A percentile compares a stretch with the other conserved stretches of the same genome.
phyloP scores from a whole-genome alignment of 2,113 vertebrate genomes.

The Athene noctua region DNA sequence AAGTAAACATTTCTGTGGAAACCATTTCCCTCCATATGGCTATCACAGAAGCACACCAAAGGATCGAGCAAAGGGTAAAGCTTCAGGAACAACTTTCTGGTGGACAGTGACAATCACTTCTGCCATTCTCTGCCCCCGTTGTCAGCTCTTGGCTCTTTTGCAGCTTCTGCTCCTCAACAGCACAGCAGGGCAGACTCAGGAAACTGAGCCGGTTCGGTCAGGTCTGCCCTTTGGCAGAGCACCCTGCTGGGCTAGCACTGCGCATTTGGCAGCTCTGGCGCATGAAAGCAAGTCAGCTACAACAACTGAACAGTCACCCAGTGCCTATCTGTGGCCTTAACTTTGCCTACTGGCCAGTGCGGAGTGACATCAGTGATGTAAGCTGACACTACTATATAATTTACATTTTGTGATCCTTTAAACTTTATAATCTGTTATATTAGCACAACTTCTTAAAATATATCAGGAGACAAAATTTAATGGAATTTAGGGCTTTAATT shows the following conservation, averaged over 20 bases:
- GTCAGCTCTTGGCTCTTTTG: background rate
- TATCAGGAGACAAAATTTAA: background rate
- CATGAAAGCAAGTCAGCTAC: background rate
- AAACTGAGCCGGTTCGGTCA: background rate
- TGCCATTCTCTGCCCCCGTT: background rate
- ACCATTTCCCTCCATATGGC: background rate
- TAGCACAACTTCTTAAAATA: background rate
- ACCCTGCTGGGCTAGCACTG: background rate
- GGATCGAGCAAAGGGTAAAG: background rate
- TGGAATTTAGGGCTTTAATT: background rate
- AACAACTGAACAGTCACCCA: background rate
- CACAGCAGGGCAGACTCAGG: background rate
- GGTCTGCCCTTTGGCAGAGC: background rate
- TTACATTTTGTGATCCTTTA: background rate
- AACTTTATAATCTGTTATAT: background rate
- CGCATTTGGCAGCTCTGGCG: background rate
- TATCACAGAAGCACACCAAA: background rate
- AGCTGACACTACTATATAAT: background rate
- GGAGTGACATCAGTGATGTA: background rate
- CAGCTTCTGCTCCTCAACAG: background rate
- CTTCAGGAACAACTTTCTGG: background rate
- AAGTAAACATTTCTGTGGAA: background rate
- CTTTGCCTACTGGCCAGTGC: background rate
- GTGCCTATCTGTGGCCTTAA: background rate
- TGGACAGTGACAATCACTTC: background rate